Evolutionary conservation across 2,113 vertebrate genomes (phyloP), one percentile per base, ranked within the genome.

Genomic region (Cephalopterus ornatus): DNA sequence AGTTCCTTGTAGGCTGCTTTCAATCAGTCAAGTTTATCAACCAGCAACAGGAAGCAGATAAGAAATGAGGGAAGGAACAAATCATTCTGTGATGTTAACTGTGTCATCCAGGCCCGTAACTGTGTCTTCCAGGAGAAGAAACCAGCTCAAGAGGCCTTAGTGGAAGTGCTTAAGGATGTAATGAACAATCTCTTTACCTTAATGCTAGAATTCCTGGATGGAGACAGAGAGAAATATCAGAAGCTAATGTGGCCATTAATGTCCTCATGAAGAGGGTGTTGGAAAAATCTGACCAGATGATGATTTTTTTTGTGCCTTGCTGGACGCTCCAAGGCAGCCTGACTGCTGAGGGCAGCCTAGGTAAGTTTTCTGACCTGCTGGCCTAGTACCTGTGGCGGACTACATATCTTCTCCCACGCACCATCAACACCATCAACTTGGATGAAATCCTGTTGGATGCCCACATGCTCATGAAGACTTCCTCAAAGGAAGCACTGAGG

Each of bases 21-120:
- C 99, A 98, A 98, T 98, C 99, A 97, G 97, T 99, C 55, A 92
- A 98, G 33, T 98, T 99, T 75, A 98, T 98, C 91, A 98, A 98
- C 88, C 98, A 97, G 95, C 98, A 92, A 0, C 98, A 99, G 92
- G 98, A 98, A 97, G 97, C 98, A 12, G 98, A 99, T 56, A 98
- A 99, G 85, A 97, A 98, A 27, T 94, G 97, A 94, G 97, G 98
- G 95, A 99, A 98, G 92, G 97, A 93, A 52, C 98, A 98, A 91
- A 98, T 98, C 95, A 98, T 98, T 86, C 98, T 98, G 81, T 97
- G 98, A 33, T 99, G 98, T 95, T 95, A 98, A 98, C 96, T 98
- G 98, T 95, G 98, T 99, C 95, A 98, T 99, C 20, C 98, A 98
- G 42, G 98, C 98, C 96, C 98, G 26, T 98, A 79, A 50, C 27